phyloP scores from a whole-genome alignment of 2,797 vertebrate species.

The Tenualosa thibaudeaui region DNA sequence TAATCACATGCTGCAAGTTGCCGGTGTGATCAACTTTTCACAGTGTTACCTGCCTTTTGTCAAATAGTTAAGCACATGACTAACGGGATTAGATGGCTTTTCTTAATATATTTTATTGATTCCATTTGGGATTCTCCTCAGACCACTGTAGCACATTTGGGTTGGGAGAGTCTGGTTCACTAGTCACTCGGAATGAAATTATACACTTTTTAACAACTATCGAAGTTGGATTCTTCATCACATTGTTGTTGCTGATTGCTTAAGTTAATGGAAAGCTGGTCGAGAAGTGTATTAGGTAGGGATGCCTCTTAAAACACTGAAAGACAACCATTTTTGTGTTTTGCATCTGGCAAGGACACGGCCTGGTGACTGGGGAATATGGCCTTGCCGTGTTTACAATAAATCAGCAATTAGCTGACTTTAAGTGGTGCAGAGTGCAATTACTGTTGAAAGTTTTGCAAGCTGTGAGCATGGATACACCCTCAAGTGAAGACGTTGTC shows the following conservation, averaged over 20 bases:
- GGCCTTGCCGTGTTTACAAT: constrained; percentile 49
- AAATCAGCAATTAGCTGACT: constrained; percentile 52
- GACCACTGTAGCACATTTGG: background rate
- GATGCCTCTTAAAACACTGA: background rate
- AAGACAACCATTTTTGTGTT: constrained; percentile 26
- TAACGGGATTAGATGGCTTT: background rate
- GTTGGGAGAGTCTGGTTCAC: background rate
- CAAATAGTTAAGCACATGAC: background rate
- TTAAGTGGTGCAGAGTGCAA: constrained; percentile 39
- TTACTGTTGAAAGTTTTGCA: constrained; percentile 41
- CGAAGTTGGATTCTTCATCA: background rate
- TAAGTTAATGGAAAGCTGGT: background rate
- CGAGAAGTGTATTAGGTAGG: background rate
- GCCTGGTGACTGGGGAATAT: constrained; percentile 41
- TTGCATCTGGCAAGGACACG: constrained; percentile 25
- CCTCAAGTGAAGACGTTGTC: constrained; percentile 13
- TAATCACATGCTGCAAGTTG: too few relatives aligned
- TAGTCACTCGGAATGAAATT: background rate
- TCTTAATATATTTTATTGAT: background rate
- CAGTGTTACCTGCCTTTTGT: background rate
- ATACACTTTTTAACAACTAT: background rate
- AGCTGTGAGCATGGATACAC: constrained; percentile 23
- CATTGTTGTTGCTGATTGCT: background rate
- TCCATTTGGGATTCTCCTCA: background rate
- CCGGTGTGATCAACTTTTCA: background rate